A percentile compares a stretch with the other conserved stretches of the same genome.
Evolutionary conservation across 2,888 invertebrate species (phyloP).

Genomic region (Abrostola triplasia): DNA sequence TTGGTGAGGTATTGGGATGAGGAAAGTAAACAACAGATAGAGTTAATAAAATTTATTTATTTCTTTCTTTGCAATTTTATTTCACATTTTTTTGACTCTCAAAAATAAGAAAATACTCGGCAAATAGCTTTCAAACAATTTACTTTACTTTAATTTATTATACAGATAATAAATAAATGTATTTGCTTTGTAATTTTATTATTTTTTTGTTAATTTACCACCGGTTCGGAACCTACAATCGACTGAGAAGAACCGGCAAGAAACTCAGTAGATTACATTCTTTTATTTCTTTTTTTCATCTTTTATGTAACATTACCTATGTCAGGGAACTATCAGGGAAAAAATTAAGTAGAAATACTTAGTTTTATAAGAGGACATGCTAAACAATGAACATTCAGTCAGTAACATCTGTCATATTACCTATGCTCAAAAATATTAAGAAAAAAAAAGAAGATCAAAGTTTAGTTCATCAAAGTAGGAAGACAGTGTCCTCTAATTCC

Average conservation of each 20-base stretch:
- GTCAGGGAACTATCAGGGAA: constrained; percentile 47
- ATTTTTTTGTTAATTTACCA: constrained; percentile 51
- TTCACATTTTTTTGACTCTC: not conserved
- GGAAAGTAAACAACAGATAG: constrained; percentile 68
- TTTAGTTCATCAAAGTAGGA: too few species aligned
- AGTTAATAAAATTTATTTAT: constrained; percentile 51
- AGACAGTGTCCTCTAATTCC: too few species aligned
- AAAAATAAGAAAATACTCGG: constrained; percentile 3
- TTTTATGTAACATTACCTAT: constrained; percentile 35
- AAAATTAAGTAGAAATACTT: constrained; percentile 33
- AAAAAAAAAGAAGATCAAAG: too few species aligned
- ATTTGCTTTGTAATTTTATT: constrained; percentile 8
- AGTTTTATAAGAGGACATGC: not conserved
- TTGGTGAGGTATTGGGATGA: constrained; percentile 3
- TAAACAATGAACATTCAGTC: not conserved
- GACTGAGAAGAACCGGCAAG: constrained; percentile 85
- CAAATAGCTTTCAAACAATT: not conserved
- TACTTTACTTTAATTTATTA: not conserved
- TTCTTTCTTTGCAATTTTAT: not conserved
- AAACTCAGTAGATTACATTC: constrained; percentile 75
- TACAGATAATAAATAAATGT: not conserved
- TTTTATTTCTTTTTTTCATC: constrained; percentile 4
- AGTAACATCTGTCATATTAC: too few species aligned
- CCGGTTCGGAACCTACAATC: constrained; percentile 80
- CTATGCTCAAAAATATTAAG: too few species aligned